Evolutionary conservation across 2,113 vertebrate species (phyloP), one percentile per base, ranked within the genome.

Genomic region (Pycnonotus jocosus): DNA sequence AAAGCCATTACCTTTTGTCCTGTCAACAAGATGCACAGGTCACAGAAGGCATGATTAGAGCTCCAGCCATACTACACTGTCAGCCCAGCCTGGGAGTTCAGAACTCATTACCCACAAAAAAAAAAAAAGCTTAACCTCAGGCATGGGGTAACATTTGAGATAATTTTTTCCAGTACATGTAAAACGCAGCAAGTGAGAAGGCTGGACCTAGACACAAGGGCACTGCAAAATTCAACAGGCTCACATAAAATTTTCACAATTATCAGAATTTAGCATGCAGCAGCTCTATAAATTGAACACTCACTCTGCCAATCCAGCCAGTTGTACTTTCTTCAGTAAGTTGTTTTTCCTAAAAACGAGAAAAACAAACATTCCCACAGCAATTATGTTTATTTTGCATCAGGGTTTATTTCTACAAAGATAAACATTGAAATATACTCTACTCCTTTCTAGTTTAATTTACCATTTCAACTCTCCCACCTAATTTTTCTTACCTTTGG

Each of bases 221-320:
- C 50, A 70, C 0, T 80, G 47, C 30, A 90, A 80, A 42, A 8
- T 6, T 11, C 23, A 83, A 86, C 51, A 70, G 6, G 44, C 20
- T 91, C 38, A 20, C 5, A 28, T 0, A 11, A 89, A 38, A 57
- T 62, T 45, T 66, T 65, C 60, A 54, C 50, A 61, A 62, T 65
- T 73, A 93, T 72, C 70, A 92, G 54, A 40, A 50, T 82, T 57
- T 42, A 80, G 33, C 25, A 88, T 5, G 18, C 35, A 81, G 45
- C 21, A 71, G 11, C 31, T 95, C 50, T 72, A 85, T 73, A 91
- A 94, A 90, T 44, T n/a, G 50, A 92, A 56, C 23, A 99, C 99
- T 99, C 97, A 99, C 99, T 95, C 98, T 98, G 82, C 99, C 99
- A 91, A 99, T 97, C 99, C 99, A 99, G 90, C 99, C 99, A 7